These are phyloP conservation scores for Hetaerina titia DNA, from an alignment of 2,888 invertebrate genomes.

Conservation along the genomic window DNA sequence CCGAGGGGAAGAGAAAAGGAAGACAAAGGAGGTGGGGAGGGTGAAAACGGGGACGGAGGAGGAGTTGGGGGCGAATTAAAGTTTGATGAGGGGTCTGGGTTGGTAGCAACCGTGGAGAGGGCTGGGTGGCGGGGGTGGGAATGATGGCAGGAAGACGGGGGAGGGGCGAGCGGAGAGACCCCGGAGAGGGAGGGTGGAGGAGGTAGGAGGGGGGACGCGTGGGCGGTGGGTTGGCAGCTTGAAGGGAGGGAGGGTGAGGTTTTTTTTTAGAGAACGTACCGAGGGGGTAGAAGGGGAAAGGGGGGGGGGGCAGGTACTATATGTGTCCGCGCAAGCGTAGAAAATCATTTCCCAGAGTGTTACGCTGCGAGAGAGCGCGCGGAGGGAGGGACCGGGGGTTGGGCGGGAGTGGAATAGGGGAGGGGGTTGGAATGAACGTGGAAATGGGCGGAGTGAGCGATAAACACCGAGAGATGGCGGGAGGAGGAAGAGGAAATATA, in stretches of 20 bases:
- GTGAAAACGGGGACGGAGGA: background rate
- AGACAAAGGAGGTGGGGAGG: background rate
- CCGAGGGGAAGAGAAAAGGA: background rate
- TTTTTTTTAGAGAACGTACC: background rate
- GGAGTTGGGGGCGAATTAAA: slow-evolving; percentile 46
- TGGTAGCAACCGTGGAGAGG: background rate
- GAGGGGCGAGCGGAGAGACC: background rate
- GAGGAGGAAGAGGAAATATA: background rate
- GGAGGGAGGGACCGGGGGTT: background rate
- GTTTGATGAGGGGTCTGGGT: slow-evolving; percentile 40
- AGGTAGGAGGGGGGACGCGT: background rate
- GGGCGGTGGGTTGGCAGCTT: background rate
- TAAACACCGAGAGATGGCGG: background rate
- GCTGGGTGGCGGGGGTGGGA: background rate
- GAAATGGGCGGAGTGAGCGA: background rate
- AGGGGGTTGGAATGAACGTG: background rate
- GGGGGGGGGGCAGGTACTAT: background rate
- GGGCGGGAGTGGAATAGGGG: background rate
- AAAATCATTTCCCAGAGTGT: slow-evolving; percentile 57
- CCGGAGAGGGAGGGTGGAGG: background rate
- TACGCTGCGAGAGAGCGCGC: background rate
- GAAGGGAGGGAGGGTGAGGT: background rate
- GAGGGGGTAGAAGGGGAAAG: background rate
- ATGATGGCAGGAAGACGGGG: background rate
- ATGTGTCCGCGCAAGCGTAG: slow-evolving; percentile 50